Evolutionary conservation across 2,797 vertebrate genomes (phyloP).

Genomic region (Crenichthys baileyi): DNA sequence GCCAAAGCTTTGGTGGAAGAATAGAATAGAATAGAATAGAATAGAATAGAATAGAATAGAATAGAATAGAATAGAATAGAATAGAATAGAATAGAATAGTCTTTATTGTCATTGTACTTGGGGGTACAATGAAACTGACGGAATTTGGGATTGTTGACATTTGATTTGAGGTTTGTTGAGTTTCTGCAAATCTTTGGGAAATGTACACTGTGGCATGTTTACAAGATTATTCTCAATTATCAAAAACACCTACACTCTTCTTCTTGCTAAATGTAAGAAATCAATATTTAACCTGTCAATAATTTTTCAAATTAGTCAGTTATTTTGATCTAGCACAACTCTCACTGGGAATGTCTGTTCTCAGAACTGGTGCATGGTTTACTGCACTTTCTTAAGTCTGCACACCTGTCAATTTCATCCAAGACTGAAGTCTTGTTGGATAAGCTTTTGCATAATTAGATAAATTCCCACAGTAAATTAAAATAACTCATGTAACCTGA

Average conservation of each 20-base stretch:
- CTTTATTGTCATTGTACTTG: too few species aligned
- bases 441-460: neutral
- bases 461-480: neutral
- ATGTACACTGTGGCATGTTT: neutral
- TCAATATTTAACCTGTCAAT: neutral
- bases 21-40: too few species aligned
- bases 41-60: too few species aligned
- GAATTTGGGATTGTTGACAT: neutral
- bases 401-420: neutral
- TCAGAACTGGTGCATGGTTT: neutral
- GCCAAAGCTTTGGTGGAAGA: too few species aligned
- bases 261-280: neutral
- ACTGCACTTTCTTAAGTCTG: neutral
- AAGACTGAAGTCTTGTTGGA: too few species aligned
- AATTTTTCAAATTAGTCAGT: neutral
- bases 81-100: too few species aligned
- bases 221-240: neutral
- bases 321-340: neutral
- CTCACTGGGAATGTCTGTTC: neutral
- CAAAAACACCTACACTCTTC: neutral
- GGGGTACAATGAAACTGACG: too few species aligned
- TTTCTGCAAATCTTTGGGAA: neutral
- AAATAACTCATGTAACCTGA: neutral
- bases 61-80: too few species aligned
- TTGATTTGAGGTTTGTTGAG: neutral